A percentile compares a stretch with the other conserved stretches of the same genome.
Conservation (phyloP, 2,888 invertebrate genomes). For the Venustoraphidia nigricollis region DNA sequence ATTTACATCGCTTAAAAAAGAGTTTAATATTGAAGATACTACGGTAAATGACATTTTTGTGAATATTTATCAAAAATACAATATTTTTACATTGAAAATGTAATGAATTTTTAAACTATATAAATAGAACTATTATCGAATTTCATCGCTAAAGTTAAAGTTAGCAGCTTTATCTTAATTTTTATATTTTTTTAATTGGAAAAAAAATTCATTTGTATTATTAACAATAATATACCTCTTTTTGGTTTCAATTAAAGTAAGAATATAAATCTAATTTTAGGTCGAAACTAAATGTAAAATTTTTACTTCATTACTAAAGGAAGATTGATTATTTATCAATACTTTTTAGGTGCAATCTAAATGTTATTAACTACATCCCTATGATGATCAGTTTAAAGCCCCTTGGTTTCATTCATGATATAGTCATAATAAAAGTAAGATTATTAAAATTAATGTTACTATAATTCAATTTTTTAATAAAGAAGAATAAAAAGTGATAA, state of each 20-base stretch:
- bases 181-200: constrained; percentile 45
- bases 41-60: no score
- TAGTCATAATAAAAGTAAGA: constrained; percentile 35
- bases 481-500: constrained; percentile 25
- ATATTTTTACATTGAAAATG: no score
- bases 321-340: constrained; percentile 22
- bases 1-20: no score
- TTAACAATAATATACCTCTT: constrained; percentile 52
- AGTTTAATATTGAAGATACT: no score
- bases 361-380: constrained; percentile 33
- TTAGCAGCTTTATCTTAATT: no score
- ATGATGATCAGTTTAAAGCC: constrained; percentile 36
- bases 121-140: no score
- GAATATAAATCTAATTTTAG: constrained; percentile 28
- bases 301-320: constrained; percentile 29
- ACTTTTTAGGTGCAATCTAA: constrained; percentile 33
- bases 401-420: constrained; percentile 42
- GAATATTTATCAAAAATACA: no score
- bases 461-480: constrained; percentile 19
- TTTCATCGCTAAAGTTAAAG: no score
- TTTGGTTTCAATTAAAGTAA: constrained; percentile 32
- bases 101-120: no score
- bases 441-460: constrained; percentile 27
- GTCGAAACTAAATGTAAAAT: constrained; percentile 36
- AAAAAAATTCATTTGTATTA: constrained; percentile 37